A percentile compares a stretch with the other conserved stretches of the same genome.
Evolutionary conservation across 2,797 vertebrate genomes (phyloP).

Genomic region (Natrix natrix): DNA sequence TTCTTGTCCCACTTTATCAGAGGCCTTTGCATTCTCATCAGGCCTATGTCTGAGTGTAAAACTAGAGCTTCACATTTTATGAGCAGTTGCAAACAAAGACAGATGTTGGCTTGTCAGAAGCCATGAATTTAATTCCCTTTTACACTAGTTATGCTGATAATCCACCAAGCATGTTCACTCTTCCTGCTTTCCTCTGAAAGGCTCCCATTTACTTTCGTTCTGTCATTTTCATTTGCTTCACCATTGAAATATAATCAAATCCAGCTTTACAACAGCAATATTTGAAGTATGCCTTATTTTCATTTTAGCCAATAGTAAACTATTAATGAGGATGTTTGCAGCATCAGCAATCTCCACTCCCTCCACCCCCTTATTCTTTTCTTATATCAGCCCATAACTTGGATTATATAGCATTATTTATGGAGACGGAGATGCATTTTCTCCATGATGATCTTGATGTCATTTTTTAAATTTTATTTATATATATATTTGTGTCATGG

Average conservation of each 20-base stretch:
- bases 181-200: conserved; percentile 25
- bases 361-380: neutral
- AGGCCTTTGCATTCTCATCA: conserved; percentile 71
- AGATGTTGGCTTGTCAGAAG: conserved; percentile 55
- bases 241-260: conserved; percentile 3
- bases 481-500: neutral
- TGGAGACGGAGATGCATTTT: neutral
- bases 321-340: neutral
- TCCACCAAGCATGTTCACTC: conserved; percentile 25
- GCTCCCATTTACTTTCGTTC: neutral
- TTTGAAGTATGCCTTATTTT: neutral
- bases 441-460: neutral
- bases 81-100: conserved; percentile 53
- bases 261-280: conserved; percentile 9
- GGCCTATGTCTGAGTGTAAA: conserved; percentile 53
- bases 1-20: conserved; percentile 68
- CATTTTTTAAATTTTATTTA: neutral
- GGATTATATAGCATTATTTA: neutral
- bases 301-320: neutral
- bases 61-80: conserved; percentile 61
- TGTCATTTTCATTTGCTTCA: neutral
- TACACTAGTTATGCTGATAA: conserved; percentile 40
- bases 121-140: conserved; percentile 37
- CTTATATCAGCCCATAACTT: neutral
- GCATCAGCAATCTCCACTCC: neutral